These are phyloP conservation scores for Neolamprologus caudopunctatus DNA, from an alignment of 2,113 vertebrate species.

Conservation along the genomic window DNA sequence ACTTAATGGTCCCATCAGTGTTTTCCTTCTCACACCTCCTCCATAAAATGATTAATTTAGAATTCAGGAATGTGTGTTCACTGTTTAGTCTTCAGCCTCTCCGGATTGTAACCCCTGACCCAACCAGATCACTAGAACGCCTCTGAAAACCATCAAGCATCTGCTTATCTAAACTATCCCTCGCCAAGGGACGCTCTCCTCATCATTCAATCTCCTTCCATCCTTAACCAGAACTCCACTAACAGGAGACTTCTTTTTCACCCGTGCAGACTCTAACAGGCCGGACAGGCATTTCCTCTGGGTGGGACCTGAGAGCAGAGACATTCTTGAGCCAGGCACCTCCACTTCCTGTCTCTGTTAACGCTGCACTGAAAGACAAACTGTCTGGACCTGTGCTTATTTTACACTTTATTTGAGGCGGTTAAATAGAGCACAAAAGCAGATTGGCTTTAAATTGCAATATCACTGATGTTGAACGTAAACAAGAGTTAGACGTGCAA, in stretches of 20 bases:
- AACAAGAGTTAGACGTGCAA: background rate
- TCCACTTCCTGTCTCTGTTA: constrained; percentile 65
- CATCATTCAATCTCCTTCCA: constrained; percentile 25
- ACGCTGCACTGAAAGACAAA: constrained; percentile 22
- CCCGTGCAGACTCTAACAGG: constrained; percentile 24
- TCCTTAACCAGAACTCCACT: background rate
- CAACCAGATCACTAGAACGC: constrained; percentile 11
- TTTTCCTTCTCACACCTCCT: background rate
- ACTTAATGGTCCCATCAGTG: constrained; percentile 1
- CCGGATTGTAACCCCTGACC: constrained; percentile 32
- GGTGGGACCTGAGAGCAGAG: constrained; percentile 51
- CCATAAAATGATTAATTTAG: constrained; percentile 9
- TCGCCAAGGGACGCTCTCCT: background rate
- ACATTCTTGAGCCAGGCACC: constrained; percentile 68
- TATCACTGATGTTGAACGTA: background rate
- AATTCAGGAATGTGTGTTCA: constrained; percentile 9
- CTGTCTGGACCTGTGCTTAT: constrained; percentile 24
- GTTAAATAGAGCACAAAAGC: background rate
- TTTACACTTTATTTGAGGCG: background rate
- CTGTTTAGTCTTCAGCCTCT: constrained; percentile 43
- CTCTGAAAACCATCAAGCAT: constrained; percentile 41
- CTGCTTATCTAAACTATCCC: constrained; percentile 38
- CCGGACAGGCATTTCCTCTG: constrained; percentile 70
- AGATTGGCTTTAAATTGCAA: background rate
- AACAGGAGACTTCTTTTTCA: constrained; percentile 13